Evolutionary conservation across 64 coral and sea anemone species (phyloP).

Genomic region (Pocillopora verrucosa): DNA sequence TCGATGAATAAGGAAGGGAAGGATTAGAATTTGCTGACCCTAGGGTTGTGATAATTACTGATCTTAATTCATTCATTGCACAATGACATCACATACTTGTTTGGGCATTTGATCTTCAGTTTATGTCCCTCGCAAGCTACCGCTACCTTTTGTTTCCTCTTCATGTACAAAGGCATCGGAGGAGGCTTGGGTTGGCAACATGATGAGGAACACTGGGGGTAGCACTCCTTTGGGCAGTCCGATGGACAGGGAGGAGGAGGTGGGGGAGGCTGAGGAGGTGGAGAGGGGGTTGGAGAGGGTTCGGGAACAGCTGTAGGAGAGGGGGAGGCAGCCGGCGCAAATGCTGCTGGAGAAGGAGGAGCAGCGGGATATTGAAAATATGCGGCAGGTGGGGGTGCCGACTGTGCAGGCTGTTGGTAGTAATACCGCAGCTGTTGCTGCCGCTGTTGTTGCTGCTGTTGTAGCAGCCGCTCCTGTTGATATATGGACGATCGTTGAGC

Average conservation of each 20-base stretch:
- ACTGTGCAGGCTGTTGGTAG: not conserved
- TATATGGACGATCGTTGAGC: constrained; percentile 13
- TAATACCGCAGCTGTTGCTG: constrained; percentile 23
- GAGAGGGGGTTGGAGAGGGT: not conserved
- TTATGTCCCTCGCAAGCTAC: constrained; percentile 85
- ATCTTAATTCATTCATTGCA: not conserved
- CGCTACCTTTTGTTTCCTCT: constrained; percentile 58
- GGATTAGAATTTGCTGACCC: no score
- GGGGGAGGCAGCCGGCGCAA: not conserved
- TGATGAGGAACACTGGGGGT: constrained; percentile 52
- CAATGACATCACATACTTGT: constrained; percentile 27
- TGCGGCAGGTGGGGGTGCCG: not conserved
- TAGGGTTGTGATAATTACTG: not conserved
- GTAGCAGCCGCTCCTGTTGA: constrained; percentile 13
- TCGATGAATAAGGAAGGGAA: no score
- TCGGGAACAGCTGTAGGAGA: constrained; percentile 1
- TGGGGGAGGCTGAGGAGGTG: not conserved
- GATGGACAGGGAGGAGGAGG: constrained; percentile 55
- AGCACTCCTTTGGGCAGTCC: constrained; percentile 61
- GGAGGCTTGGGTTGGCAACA: constrained; percentile 83
- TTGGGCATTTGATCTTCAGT: constrained; percentile 76
- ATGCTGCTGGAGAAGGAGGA: not conserved
- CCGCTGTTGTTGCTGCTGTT: not conserved
- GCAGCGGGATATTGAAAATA: not conserved
- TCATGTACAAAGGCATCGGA: constrained; percentile 68